These are phyloP conservation scores for Lordiphosa stackelbergi DNA, from an alignment of 1,140 invertebrate species.

Conservation along the genomic window DNA sequence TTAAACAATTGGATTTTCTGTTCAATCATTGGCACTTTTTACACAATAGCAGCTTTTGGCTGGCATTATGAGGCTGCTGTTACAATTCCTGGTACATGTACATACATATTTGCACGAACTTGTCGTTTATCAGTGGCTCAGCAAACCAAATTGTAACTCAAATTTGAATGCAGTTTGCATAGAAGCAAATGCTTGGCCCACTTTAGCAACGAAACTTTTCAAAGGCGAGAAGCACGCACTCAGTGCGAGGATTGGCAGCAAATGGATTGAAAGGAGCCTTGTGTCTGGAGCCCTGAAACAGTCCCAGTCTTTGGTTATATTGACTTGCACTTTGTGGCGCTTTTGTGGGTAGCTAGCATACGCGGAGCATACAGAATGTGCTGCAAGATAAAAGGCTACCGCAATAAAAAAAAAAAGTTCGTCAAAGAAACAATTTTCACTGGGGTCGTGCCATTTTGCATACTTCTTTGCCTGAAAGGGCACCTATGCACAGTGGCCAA, in stretches of 20 bases:
- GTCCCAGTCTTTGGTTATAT: conserved; percentile 28
- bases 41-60: neutral
- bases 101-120: conserved; percentile 34
- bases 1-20: no score
- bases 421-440: conserved; percentile 33
- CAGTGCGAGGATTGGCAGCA: conserved; percentile 35
- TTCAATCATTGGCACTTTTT: conserved; percentile 8
- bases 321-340: conserved; percentile 64
- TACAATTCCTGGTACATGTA: conserved; percentile 14
- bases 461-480: neutral
- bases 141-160: conserved; percentile 49
- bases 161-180: conserved; percentile 58
- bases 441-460: conserved; percentile 22
- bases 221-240: conserved; percentile 23
- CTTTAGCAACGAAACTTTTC: no score
- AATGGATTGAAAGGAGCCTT: conserved; percentile 40
- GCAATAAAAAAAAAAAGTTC: conserved; percentile 3
- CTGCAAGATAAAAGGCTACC: conserved; percentile 29
- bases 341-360: conserved; percentile 16
- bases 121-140: conserved; percentile 51
- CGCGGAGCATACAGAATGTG: conserved; percentile 1
- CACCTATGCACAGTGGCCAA: neutral
- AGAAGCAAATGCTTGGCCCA: conserved; percentile 32
- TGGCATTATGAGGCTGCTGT: conserved; percentile 21
- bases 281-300: neutral